A percentile compares a stretch with the other conserved stretches of the same genome.
Conservation (phyloP, 2,797 vertebrate species). For the Lophotriccus pileatus region DNA sequence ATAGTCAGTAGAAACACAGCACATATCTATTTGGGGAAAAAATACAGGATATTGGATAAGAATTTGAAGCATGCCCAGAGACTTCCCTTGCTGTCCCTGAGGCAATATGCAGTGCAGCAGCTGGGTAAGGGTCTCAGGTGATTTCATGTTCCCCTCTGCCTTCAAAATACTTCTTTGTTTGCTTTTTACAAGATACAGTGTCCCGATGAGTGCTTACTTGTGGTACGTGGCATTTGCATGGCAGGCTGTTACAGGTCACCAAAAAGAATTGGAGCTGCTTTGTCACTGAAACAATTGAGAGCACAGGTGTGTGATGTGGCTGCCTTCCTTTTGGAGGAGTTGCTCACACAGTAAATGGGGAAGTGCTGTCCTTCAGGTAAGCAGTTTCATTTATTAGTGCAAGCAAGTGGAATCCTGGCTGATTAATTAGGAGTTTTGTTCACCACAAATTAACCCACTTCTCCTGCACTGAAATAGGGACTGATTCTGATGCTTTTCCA, state of each 20-base stretch:
- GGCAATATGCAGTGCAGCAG: accelerated
- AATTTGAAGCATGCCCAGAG: neutral
- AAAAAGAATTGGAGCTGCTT: neutral
- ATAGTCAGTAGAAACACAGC: neutral
- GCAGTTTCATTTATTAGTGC: neutral
- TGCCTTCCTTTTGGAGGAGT: neutral
- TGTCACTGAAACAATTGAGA: neutral
- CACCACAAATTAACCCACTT: neutral
- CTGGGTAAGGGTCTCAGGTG: neutral
- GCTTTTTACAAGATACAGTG: neutral
- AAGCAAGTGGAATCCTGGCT: neutral
- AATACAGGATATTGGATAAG: neutral
- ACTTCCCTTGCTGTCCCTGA: neutral
- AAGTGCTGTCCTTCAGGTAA: neutral
- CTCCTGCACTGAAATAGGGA: neutral
- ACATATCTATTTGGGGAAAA: neutral
- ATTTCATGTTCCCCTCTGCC: neutral
- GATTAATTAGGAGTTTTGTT: neutral
- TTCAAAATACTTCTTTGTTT: neutral
- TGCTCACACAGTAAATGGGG: neutral
- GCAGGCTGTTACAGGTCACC: neutral
- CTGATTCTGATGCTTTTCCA: neutral
- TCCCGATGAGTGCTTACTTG: neutral
- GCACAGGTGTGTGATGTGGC: neutral
- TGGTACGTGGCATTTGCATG: accelerated